phyloP scores from a whole-genome alignment of 2,113 vertebrate genomes.

The Leucosticte australis region DNA sequence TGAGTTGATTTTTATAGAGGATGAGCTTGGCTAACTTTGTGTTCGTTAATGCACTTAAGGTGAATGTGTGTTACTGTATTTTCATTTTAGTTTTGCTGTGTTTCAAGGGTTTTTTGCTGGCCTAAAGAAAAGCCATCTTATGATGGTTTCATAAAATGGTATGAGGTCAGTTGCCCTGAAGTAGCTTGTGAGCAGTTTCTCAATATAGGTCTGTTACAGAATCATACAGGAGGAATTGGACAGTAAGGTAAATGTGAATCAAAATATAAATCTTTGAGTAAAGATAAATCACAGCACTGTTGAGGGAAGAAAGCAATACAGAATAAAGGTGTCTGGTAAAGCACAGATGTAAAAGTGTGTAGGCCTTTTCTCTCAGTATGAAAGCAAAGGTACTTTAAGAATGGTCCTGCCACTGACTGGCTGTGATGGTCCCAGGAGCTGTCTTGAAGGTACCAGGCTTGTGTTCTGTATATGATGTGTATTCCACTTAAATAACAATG shows the following conservation, averaged over 20 bases:
- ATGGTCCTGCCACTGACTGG: not conserved
- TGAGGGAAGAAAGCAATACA: not conserved
- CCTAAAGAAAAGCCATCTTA: not conserved
- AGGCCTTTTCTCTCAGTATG: not conserved
- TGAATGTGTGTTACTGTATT: not conserved
- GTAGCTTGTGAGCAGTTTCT: not conserved
- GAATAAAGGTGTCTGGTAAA: not conserved
- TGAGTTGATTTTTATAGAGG: not conserved
- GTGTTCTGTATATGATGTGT: conserved; percentile 51
- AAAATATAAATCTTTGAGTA: not conserved
- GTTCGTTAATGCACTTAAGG: not conserved
- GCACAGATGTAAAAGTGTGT: not conserved
- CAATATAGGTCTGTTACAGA: not conserved
- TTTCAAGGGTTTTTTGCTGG: not conserved
- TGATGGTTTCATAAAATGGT: too few species aligned
- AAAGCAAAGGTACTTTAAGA: not conserved
- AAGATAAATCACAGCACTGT: not conserved
- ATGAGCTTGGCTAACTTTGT: not conserved
- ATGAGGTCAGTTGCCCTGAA: not conserved
- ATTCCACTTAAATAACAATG: conserved; percentile 55
- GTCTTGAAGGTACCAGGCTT: conserved; percentile 26
- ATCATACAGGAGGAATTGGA: not conserved
- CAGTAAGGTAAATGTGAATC: not conserved
- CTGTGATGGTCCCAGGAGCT: not conserved
- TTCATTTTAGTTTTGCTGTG: not conserved